A percentile compares a stretch with the other conserved stretches of the same genome.
These are phyloP conservation scores for Excalfactoria chinensis DNA, from an alignment of 2,113 vertebrate species.

Conservation along the genomic window DNA sequence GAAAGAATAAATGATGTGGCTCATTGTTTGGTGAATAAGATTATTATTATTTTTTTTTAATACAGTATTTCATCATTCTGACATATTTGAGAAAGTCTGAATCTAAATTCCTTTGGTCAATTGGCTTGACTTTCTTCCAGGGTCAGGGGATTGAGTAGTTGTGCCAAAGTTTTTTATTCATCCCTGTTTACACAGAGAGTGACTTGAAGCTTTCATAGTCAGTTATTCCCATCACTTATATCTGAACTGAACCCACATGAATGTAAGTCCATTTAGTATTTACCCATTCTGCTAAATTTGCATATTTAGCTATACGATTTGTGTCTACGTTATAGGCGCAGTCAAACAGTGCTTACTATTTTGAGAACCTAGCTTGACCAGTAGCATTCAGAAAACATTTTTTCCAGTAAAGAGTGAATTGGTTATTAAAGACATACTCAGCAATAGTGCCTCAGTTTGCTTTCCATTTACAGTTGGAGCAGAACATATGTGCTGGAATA, in stretches of 20 bases:
- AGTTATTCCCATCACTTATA: constrained; percentile 36
- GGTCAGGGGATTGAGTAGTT: background rate
- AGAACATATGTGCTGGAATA: background rate
- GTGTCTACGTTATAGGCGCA: background rate
- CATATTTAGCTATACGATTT: background rate
- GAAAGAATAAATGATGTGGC: background rate
- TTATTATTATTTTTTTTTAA: background rate
- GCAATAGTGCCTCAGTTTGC: background rate
- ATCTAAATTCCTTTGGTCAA: constrained; percentile 31
- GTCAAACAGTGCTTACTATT: background rate
- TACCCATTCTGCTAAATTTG: constrained; percentile 12
- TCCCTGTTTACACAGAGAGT: constrained; percentile 16
- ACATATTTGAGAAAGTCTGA: background rate
- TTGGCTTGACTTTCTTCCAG: constrained; percentile 10
- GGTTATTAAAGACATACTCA: background rate
- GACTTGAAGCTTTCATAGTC: constrained; percentile 58
- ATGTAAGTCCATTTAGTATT: constrained; percentile 45
- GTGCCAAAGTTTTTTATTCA: constrained; percentile 17
- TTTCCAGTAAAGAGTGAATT: background rate
- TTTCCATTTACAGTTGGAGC: background rate
- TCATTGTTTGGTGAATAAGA: background rate
- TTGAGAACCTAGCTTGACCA: background rate
- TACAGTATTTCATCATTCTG: background rate
- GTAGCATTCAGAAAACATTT: background rate
- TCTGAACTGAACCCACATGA: constrained; percentile 28